Base-by-base conservation (phyloP, 2,888 invertebrate genomes). In the Cactoblastis cactorum region DNA sequence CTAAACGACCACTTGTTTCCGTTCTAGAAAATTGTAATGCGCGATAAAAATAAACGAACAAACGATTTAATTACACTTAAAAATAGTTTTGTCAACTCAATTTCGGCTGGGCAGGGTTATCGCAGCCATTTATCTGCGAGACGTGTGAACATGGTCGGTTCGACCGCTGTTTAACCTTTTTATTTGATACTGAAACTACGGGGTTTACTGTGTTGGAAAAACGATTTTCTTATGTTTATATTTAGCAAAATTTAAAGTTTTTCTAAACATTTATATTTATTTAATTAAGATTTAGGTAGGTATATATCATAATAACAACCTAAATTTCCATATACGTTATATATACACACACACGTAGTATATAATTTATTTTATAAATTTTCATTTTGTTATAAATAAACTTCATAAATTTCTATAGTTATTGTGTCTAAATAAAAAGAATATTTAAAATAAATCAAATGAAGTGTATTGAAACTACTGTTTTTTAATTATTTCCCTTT, bases 141-240 rank as follows among this genome's bases (percentile, higher is more conserved):
- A 77, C 71, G 77, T 77, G 77, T 77, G 76, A 76, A 77, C 75
- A 76, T 56, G 67, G 52, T 61, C 51, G 22, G 17, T 49, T 39
- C 38, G 38, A 34, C 41, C 34, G 41, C 49, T 34, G n/a, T 41
- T 49, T 49, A 24, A 47, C 34, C 35, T 47, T 22, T 34, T 33
- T 46, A 46, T 19, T 19, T 12, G 34, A 19, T 14, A n/a, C 34
- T 34, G 46, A 34, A 35, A 35, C 14, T 35, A 35, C 22, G 22
- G 12, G 11, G 14, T 46, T 12, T 34, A 14, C 18, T 22, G 18
- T 33, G 17, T 45, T 4, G 22, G 35, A 18, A 5, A 18, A n/a
- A 18, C 12, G 3, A 12, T 18, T 19, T 33, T 32, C 1, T 32
- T 45, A 17, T 14, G 11, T 11, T 37, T 17, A 1, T n/a, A n/a